Conservation (phyloP, 2,113 vertebrate genomes). For the Vulpes ferrilata region DNA sequence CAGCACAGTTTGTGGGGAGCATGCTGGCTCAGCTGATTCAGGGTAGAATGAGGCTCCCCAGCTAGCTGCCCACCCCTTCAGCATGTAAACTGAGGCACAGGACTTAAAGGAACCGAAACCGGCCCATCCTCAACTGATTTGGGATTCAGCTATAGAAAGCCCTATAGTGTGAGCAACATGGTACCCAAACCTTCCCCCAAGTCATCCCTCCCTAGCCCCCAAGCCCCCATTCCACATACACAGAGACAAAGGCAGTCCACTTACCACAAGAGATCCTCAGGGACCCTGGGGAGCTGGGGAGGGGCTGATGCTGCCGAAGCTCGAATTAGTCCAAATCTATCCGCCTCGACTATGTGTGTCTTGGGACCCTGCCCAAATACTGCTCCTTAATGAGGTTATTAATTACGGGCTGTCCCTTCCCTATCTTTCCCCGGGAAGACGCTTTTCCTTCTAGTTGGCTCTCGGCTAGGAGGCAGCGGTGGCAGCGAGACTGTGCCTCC, state of each 20-base stretch:
- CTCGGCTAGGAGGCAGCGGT: constrained; percentile 79
- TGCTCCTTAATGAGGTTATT: constrained; percentile 88
- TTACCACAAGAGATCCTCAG: neutral
- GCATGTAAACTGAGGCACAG: constrained; percentile 2
- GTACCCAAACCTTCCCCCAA: neutral
- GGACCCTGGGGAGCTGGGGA: neutral
- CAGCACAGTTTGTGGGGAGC: neutral
- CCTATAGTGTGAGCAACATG: neutral
- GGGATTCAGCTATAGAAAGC: neutral
- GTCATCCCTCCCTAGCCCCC: neutral
- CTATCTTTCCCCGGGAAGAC: constrained; percentile 83
- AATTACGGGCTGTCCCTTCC: constrained; percentile 85
- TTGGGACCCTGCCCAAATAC: constrained; percentile 88
- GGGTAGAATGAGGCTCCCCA: neutral
- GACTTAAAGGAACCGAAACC: neutral
- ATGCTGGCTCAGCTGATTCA: neutral
- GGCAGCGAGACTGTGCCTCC: constrained; percentile 69
- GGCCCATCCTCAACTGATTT: neutral
- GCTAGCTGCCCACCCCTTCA: neutral
- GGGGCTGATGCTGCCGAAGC: neutral
- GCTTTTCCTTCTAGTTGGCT: constrained; percentile 85
- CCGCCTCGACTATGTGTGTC: constrained; percentile 74
- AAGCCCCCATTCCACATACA: neutral
- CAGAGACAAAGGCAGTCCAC: neutral
- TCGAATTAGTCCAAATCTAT: constrained; percentile 82